These are phyloP conservation scores for Drosophila subpulchrella DNA, from an alignment of 1,140 invertebrate genomes.

Conservation along the genomic window DNA sequence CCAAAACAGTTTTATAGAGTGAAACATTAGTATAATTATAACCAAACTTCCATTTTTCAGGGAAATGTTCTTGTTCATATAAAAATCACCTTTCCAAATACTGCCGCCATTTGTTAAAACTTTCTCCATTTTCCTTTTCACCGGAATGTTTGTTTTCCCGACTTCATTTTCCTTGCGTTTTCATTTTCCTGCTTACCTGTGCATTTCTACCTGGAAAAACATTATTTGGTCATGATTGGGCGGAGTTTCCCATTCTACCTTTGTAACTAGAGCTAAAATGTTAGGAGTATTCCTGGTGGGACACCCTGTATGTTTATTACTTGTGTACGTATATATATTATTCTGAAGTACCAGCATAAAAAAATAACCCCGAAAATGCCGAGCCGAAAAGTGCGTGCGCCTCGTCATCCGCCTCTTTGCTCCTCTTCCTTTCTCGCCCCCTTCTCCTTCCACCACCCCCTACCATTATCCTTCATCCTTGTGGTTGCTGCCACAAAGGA, in stretches of 20 bases:
- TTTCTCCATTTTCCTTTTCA: constrained; percentile 6
- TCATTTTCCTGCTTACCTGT: constrained; percentile 23
- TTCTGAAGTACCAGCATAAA: constrained; percentile 27
- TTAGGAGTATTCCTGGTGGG: neutral
- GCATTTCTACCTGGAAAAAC: constrained; percentile 13
- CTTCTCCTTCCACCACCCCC: constrained; percentile 16
- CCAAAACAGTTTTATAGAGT: no score
- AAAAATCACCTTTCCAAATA: neutral
- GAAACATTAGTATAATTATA: no score
- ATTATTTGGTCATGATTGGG: constrained; percentile 5
- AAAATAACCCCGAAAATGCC: constrained; percentile 68
- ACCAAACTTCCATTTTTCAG: no score
- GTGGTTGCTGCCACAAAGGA: constrained; percentile 51
- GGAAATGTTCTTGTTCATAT: no score
- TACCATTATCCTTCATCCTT: constrained; percentile 21
- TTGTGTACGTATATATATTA: constrained; percentile 11
- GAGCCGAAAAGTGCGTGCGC: constrained; percentile 66
- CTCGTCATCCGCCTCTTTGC: constrained; percentile 31
- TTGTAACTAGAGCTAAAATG: neutral
- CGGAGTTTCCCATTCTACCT: constrained; percentile 28
- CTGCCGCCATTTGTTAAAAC: constrained; percentile 9
- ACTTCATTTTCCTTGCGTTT: constrained; percentile 13
- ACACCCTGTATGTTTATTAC: constrained; percentile 36
- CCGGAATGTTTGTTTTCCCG: no score
- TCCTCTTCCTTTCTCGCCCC: neutral